Evolutionary conservation across 2,888 invertebrate genomes (phyloP), one percentile per base, ranked within the genome.

Genomic region (Drosophila paracracens): DNA sequence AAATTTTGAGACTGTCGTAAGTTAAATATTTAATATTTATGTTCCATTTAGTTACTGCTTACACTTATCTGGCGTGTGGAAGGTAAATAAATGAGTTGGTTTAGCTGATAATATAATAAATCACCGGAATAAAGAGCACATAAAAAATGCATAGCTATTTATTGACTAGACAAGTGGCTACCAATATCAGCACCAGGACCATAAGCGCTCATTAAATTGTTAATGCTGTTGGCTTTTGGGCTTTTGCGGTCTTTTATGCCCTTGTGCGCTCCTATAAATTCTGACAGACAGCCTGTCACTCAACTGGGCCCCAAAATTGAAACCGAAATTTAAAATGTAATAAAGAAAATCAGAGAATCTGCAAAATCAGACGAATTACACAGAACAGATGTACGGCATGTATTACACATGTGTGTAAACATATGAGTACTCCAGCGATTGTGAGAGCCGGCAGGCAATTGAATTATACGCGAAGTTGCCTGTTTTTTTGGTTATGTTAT

Each of bases 131-230:
- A 29, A 64, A 46, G 35, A 65, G 61, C 83, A 51, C 54, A 65
- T 48, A n/a, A 63, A 75, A 74, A 58, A 48, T 63, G 57, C 43
- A 66, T 38, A 67, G 65, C 63, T 66, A 63, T 74, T 79, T 79
- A 79, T 74, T 77, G 80, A 68, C 76, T 71, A 82, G 73, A 69
- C 83, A 88, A 77, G 77, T 88, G 83, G 72, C 82, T 84, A 75
- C 65, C 69, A 54, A 66, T 70, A 53, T 16, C 46, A 46, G 46
- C 16, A 53, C 33, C 16, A 33, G 2, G 48, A 25, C 58, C 62
- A 67, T 61, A 68, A 78, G 73, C 40, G 70, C 79, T 86, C 87
- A 89, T 84, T 84, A 83, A 89, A 76, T 84, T 86, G 79, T 79
- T 89, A 83, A 84, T 84, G 81, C 58, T 83, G 79, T 79, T 79